A percentile compares a stretch with the other conserved stretches of the same genome.
Evolutionary conservation across 2,888 invertebrate genomes (phyloP).

Genomic region (Hedychridium roseum): DNA sequence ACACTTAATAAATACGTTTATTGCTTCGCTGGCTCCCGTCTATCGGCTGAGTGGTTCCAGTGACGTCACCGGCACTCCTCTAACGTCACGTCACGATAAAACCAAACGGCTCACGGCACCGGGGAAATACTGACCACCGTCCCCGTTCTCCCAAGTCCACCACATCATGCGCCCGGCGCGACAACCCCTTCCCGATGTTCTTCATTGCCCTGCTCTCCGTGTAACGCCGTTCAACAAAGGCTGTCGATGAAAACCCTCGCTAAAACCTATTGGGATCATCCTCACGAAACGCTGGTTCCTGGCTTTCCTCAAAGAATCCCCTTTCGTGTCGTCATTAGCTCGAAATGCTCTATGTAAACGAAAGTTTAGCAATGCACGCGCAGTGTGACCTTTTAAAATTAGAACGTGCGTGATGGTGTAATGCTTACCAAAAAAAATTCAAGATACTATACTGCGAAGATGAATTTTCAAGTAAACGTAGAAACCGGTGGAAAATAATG

Average conservation of each 20-base stretch:
- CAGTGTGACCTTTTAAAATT: no score
- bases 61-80: constrained; percentile 55
- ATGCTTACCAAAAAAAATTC: no score
- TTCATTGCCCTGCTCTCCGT: constrained; percentile 6
- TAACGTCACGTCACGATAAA: constrained; percentile 49
- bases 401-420: no score
- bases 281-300: no score
- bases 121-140: constrained; percentile 30
- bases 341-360: no score
- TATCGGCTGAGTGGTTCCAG: constrained; percentile 52
- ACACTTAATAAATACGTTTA: constrained; percentile 56
- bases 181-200: constrained; percentile 26
- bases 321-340: no score
- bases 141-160: not conserved
- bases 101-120: constrained; percentile 29
- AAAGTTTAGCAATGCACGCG: no score
- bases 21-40: constrained; percentile 48
- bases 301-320: no score
- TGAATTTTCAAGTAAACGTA: no score
- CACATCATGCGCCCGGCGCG: not conserved
- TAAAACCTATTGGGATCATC: no score
- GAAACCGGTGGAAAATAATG: no score
- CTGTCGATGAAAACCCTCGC: constrained; percentile 10
- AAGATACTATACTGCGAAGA: no score
- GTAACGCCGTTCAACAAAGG: constrained; percentile 12